Conservation (phyloP, 2,113 vertebrate species). For the Pao palembangensis region DNA sequence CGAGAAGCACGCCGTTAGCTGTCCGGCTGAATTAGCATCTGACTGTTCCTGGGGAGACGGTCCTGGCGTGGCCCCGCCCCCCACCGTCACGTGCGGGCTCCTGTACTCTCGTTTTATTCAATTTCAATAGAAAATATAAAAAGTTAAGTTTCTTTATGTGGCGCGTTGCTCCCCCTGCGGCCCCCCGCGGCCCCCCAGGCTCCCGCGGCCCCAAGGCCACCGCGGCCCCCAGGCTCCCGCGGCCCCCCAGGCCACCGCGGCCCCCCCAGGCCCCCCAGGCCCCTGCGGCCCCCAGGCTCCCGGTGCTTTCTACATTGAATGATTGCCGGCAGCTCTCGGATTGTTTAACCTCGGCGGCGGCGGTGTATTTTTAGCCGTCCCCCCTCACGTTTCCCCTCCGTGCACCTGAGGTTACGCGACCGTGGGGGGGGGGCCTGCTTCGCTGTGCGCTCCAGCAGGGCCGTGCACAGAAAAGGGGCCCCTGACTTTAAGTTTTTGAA, state of each 20-base stretch:
- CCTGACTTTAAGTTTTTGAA: too few species aligned
- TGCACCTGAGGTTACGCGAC: conserved; percentile 50
- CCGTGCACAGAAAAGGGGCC: neutral
- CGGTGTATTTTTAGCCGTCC: conserved; percentile 44
- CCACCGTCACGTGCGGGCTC: conserved; percentile 69
- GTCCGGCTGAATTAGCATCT: too few species aligned
- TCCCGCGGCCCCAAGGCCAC: too few species aligned
- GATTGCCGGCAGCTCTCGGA: conserved; percentile 76
- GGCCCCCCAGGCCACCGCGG: conserved; percentile 62
- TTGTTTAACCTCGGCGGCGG: conserved; percentile 74
- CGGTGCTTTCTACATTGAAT: conserved; percentile 77
- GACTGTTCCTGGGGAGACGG: neutral
- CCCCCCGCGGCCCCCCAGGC: too few species aligned
- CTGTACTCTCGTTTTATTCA: conserved; percentile 46
- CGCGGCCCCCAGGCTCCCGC: too few species aligned
- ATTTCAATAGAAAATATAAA: too few species aligned
- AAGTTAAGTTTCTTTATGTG: conserved; percentile 76
- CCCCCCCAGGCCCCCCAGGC: conserved; percentile 50
- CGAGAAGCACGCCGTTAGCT: neutral
- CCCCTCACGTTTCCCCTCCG: conserved; percentile 16
- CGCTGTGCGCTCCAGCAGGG: too few species aligned
- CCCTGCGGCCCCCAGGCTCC: conserved; percentile 71
- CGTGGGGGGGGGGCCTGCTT: too few species aligned
- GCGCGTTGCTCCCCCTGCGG: too few species aligned
- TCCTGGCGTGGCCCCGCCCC: conserved; percentile 10